A percentile compares a stretch with the other conserved stretches of the same genome.
Evolutionary conservation across 2,113 vertebrate species (phyloP).

Genomic region (Prietella phreatophila): DNA sequence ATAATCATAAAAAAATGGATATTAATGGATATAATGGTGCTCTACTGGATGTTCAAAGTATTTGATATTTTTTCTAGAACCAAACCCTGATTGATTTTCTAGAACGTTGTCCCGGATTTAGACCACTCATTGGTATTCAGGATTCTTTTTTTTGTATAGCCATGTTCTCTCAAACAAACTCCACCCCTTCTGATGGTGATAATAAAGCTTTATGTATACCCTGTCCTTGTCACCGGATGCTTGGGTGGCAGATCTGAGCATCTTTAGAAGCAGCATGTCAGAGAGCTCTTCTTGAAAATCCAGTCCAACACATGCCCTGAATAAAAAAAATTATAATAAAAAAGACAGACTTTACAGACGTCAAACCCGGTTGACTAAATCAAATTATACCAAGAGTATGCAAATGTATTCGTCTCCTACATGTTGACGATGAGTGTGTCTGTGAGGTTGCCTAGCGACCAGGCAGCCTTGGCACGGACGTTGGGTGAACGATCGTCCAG

Average conservation of each 20-base stretch:
- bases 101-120: neutral
- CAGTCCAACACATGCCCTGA: slow-evolving; percentile 81
- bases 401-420: slow-evolving; percentile 69
- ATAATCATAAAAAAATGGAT: no score
- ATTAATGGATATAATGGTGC: neutral
- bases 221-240: slow-evolving; percentile 91
- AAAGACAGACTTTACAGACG: neutral
- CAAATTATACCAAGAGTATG: neutral
- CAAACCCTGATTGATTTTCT: neutral
- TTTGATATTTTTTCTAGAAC: neutral
- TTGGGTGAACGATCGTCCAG: slow-evolving; percentile 87
- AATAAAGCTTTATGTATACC: slow-evolving; percentile 62
- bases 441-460: slow-evolving; percentile 95
- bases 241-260: slow-evolving; percentile 83
- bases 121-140: neutral
- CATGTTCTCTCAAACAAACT: neutral
- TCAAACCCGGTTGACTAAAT: neutral
- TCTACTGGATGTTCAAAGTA: neutral
- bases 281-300: slow-evolving; percentile 93
- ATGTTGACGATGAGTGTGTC: slow-evolving; percentile 93
- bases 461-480: slow-evolving; percentile 92
- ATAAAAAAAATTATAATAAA: slow-evolving; percentile 19
- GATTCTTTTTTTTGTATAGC: neutral
- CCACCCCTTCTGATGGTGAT: neutral
- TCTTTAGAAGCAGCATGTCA: slow-evolving; percentile 87